Evolutionary conservation across 2,888 invertebrate genomes (phyloP), one percentile per base, ranked within the genome.

Genomic region (Phasia obesa): DNA sequence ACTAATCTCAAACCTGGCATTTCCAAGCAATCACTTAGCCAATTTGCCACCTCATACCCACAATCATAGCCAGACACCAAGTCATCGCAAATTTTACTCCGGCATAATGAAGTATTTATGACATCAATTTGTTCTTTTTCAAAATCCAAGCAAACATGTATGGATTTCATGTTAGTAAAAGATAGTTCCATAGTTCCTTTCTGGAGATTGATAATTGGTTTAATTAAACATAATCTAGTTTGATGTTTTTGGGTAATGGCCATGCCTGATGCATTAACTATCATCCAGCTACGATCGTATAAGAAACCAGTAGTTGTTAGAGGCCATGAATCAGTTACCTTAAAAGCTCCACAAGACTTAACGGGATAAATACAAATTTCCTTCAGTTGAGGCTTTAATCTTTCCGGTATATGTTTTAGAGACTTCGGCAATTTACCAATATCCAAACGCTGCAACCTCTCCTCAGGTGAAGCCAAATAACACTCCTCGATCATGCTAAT

Each of bases 281-380:
- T 95, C 97, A 98, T 97, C 98, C 98, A 99, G 88, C 96, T 94
- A 85, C 99, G 93, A 91, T 99, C 99, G 90, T 95, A 97, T 87
- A 95, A 93, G 38, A 99, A 93, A 0, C 99, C 99, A 87, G 94
- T 94, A 0, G 91, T 87, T 13, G 94, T 95, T 71, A 98, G 90
- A 78, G 93, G 92, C 98, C 98, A 98, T 7, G 92, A 90, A 11
- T 90, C 88, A 38, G 88, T 87, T 27, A 96, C 93, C 92, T 95
- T 93, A 87, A 95, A 95, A 7, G 95, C 94, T 0, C 94, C 97
- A 91, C 98, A 98, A 0, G 98, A 98, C 92, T 98, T 98, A 6
- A 98, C 93, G 0, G 98, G 98, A 90, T 96, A 98, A 59, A 98
- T 92, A 88, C 93, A 94, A 84, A 96, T 93, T 81, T 92, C 89